A percentile compares a stretch with the other conserved stretches of the same genome.
Evolutionary conservation across 2,888 invertebrate species (phyloP).

Genomic region (Psylliodes chrysocephalus): DNA sequence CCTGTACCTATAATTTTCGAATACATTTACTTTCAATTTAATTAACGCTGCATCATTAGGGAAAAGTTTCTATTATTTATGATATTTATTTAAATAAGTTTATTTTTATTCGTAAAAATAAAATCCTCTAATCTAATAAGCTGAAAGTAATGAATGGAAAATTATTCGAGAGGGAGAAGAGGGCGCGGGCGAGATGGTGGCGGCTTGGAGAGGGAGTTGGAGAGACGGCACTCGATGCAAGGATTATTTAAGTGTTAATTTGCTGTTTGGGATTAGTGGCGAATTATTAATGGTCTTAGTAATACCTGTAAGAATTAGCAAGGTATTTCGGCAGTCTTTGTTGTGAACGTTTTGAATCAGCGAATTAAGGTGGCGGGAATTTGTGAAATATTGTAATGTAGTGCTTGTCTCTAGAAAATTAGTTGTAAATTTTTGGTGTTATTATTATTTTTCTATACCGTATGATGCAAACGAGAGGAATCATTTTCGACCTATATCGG

Average conservation of each 20-base stretch:
- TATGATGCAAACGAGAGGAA: too few species aligned
- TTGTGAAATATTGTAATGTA: too few species aligned
- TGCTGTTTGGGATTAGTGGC: conserved; percentile 16
- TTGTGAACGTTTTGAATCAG: not conserved
- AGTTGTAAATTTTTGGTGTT: too few species aligned
- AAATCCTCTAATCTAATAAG: not conserved
- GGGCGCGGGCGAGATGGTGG: not conserved
- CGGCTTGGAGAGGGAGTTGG: not conserved
- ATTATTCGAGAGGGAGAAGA: conserved; percentile 2
- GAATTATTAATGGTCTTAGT: conserved; percentile 10
- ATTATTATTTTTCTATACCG: too few species aligned
- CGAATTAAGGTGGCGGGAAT: too few species aligned
- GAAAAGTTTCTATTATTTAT: too few species aligned
- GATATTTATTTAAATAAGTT: not conserved
- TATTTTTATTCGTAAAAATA: not conserved
- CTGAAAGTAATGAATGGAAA: conserved; percentile 10
- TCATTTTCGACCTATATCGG: too few species aligned
- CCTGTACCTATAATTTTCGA: too few species aligned
- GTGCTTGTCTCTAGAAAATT: too few species aligned
- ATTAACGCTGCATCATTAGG: too few species aligned
- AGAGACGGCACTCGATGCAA: conserved; percentile 8
- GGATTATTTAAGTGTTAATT: conserved; percentile 17
- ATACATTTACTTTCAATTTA: too few species aligned
- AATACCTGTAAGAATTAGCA: conserved; percentile 16
- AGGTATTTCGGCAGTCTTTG: conserved; percentile 5